Conservation (phyloP, 2,888 invertebrate genomes). For the Hirtodrosophila duncani region DNA sequence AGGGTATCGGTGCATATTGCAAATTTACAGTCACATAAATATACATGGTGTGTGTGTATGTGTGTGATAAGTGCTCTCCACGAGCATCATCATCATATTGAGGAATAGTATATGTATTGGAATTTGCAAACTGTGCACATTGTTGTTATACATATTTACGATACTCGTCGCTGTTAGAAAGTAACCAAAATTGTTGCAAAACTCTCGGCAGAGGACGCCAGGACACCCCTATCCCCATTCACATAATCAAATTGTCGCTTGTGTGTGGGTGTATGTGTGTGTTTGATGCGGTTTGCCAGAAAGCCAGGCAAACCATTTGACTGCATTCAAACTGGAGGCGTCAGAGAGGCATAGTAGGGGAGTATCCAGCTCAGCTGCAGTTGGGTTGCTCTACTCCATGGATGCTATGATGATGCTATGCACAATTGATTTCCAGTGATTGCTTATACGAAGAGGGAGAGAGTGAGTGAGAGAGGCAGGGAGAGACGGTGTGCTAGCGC, state of each 20-base stretch:
- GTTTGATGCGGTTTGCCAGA: conserved; percentile 31
- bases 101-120: conserved; percentile 6
- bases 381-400: conserved; percentile 4
- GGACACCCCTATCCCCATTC: not conserved
- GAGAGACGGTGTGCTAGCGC: conserved; percentile 1
- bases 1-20: conserved; percentile 34
- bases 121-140: conserved; percentile 13
- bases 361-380: not conserved
- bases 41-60: not conserved
- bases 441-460: conserved; percentile 25
- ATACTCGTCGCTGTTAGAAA: conserved; percentile 40
- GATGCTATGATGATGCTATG: too few relatives aligned
- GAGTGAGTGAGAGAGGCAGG: conserved; percentile 9
- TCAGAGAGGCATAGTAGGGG: too few relatives aligned
- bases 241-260: conserved; percentile 45
- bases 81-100: conserved; percentile 21
- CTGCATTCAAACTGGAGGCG: conserved; percentile 11
- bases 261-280: conserved; percentile 16
- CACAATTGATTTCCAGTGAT: conserved; percentile 69
- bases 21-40: conserved; percentile 30
- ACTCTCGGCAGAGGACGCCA: conserved; percentile 5
- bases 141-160: conserved; percentile 19
- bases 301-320: conserved; percentile 39
- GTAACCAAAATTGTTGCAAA: conserved; percentile 47
- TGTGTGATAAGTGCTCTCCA: conserved; percentile 31